Conservation (phyloP, 2,888 invertebrate species). For the Busseola fusca region DNA sequence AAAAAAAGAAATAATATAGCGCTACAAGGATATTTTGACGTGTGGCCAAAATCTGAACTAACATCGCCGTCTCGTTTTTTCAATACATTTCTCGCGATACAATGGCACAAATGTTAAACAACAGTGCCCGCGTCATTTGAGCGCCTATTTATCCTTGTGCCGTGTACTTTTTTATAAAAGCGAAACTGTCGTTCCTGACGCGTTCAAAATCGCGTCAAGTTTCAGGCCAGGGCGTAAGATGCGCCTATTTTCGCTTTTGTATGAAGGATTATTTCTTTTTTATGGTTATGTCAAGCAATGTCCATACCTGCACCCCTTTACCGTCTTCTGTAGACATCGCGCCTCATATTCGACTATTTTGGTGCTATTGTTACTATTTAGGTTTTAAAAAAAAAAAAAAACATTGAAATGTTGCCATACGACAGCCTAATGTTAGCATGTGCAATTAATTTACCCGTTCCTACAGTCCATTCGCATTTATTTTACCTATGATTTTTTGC, state of each 20-base stretch:
- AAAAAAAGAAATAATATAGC: constrained; percentile 6
- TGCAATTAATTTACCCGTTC: not conserved
- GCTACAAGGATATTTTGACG: not conserved
- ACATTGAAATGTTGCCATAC: not conserved
- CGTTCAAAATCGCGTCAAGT: not conserved
- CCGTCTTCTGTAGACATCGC: not conserved
- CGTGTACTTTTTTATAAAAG: not conserved
- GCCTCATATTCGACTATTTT: constrained; percentile 3
- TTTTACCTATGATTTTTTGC: not conserved
- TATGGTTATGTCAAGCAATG: constrained; percentile 51
- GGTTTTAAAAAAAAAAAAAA: not conserved
- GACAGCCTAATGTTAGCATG: not conserved
- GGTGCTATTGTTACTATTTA: constrained; percentile 34
- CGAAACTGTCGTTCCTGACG: not conserved
- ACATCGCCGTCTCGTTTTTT: not conserved
- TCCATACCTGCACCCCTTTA: constrained; percentile 22
- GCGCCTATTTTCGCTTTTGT: not conserved
- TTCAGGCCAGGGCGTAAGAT: not conserved
- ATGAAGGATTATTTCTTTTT: constrained; percentile 4
- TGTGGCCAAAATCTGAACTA: not conserved
- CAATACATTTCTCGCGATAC: not conserved
- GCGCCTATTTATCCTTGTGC: not conserved
- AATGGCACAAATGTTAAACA: not conserved
- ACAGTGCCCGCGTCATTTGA: not conserved
- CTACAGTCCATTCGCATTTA: not conserved